Base-by-base conservation (phyloP, 2,797 vertebrate genomes). In the Silurus lanzhouensis region DNA sequence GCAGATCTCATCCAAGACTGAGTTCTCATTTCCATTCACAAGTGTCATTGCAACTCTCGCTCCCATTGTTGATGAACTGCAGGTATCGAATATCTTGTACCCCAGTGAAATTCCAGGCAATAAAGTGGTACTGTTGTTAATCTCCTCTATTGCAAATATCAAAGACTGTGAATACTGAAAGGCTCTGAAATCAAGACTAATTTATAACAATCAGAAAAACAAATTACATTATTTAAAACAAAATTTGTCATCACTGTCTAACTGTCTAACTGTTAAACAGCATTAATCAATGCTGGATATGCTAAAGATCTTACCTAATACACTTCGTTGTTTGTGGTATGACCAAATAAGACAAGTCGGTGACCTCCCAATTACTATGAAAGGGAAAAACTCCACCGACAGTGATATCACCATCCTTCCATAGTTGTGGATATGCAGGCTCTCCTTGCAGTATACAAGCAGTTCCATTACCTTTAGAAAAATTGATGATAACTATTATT, bases 121-220 rank as follows among this genome's bases (percentile, higher is more conserved):
- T n/a, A 95, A 83, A 25, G 91, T 85, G 63, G 92, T 91, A 66
- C 90, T 93, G 88, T 94, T 94, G 86, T 94, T 94, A 19, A 95
- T 95, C 86, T 95, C 94, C 66, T 93, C 93, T 22, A 94, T 90
- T 46, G 94, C 93, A 89, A 93, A 95, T 3, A 93, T 81, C 94
- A 94, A 92, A 3, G 94, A 88, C 80, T 93, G 93, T 15, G 91
- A 89, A 90, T 71, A 93, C 85, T 95, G 94, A 87, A 95, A 92
- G 1, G 81, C 94, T 89, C 93, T 94, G 88, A 92, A 93, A 90
- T 94, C 93, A 61, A 95, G 87, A 88, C 94, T 95, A 55, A n/a
- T 75, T 9, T 2, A 91, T 22, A 4, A 1, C 13, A 82, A 87
- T 6, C 38, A 75, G 6, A 72, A 12, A 81, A n/a, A 78, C 44